phyloP scores from a whole-genome alignment of 1,140 invertebrate species.

The Melipona quadrifasciata region DNA sequence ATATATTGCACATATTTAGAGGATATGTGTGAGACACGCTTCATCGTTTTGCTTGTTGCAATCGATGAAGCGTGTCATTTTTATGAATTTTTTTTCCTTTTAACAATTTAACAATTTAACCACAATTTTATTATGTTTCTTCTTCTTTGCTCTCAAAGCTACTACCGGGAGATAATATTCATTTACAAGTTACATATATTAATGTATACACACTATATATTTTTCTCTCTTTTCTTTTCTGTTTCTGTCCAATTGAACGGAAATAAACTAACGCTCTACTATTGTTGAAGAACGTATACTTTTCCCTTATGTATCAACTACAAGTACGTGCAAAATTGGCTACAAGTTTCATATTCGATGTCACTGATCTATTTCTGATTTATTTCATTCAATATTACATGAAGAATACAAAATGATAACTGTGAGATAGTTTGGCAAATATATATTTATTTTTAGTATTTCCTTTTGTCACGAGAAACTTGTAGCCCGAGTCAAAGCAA shows the following conservation, averaged over 20 bases:
- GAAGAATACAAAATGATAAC: not conserved
- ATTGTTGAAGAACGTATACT: conserved; percentile 33
- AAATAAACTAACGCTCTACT: conserved; percentile 42
- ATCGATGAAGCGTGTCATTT: conserved; percentile 30
- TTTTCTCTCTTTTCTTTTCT: not conserved
- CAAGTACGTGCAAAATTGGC: conserved; percentile 52
- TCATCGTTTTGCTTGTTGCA: conserved; percentile 14
- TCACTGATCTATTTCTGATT: not conserved
- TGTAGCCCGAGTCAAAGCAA: conserved; percentile 73
- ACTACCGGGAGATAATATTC: conserved; percentile 10
- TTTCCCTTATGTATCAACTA: conserved; percentile 37
- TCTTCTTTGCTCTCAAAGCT: not conserved
- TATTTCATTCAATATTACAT: not conserved
- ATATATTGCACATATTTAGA: not conserved
- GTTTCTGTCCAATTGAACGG: conserved; percentile 11
- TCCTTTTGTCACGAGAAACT: conserved; percentile 68
- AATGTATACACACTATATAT: conserved; percentile 28
- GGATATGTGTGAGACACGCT: not conserved
- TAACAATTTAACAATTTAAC: not conserved
- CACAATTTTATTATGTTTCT: not conserved
- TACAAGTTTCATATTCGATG: conserved; percentile 48
- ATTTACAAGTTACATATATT: conserved; percentile 33
- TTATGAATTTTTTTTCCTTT: conserved; percentile 1
- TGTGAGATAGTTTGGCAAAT: not conserved
- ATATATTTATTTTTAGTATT: not conserved